Percentiles rank a stretch among this genome's conserved stretches.
Evolutionary conservation across 2,888 invertebrate species (phyloP).

Genomic region (Megalurothrips usitatus): DNA sequence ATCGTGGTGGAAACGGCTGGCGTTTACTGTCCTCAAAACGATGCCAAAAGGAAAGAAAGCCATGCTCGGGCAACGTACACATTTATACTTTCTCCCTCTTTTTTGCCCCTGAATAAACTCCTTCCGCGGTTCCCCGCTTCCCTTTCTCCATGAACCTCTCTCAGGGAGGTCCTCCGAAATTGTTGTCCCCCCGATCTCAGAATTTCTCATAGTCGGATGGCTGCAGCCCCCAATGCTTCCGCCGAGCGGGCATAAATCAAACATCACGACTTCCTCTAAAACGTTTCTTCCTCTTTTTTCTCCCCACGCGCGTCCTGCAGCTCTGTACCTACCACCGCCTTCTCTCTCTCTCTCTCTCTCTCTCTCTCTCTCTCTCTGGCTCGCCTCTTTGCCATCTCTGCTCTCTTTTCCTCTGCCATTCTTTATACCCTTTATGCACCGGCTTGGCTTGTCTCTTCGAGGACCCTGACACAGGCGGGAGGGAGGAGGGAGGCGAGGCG

Average conservation of each 20-base stretch:
- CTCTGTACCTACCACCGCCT: neutral
- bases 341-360: neutral
- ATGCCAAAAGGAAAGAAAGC: too few species aligned
- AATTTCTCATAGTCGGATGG: neutral
- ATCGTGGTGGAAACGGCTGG: too few species aligned
- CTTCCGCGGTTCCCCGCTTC: neutral
- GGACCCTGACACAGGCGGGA: neutral
- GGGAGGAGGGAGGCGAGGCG: neutral
- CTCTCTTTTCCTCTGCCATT: neutral
- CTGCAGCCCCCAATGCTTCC: conserved; percentile 2
- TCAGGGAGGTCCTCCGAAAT: neutral
- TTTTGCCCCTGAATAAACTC: neutral
- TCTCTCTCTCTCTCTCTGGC: neutral
- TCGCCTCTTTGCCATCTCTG: too few species aligned
- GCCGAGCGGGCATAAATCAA: conserved; percentile 23
- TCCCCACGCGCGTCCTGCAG: neutral
- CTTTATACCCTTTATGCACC: conserved; percentile 17
- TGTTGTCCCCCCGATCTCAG: neutral
- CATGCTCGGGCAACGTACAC: too few species aligned
- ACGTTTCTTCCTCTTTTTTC: conserved; percentile 21
- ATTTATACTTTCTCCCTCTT: neutral
- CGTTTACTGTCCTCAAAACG: too few species aligned
- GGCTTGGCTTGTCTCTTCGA: neutral
- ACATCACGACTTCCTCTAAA: conserved; percentile 26
- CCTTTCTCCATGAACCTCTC: neutral